Base-by-base conservation (phyloP, 2,888 invertebrate species). In the Gymnoscelis rufifasciata region DNA sequence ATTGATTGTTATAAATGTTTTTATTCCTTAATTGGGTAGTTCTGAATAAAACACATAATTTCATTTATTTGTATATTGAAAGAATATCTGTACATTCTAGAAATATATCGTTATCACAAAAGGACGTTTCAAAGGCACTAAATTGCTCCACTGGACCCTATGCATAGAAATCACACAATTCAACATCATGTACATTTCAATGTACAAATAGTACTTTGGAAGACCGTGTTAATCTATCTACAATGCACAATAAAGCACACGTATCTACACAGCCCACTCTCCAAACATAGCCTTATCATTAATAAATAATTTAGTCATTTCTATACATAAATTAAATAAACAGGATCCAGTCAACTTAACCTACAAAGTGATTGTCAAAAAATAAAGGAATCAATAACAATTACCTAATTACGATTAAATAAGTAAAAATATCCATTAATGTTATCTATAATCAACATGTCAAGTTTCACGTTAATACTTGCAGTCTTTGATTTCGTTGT, bases 401-500 rank as follows among this genome's bases (percentile, higher is more conserved):
- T 53, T 55, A 66, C 72, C 74, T 71, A 66, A 62, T 51, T 68
- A 68, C 64, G 73, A 83, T 83, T 83, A 81, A 79, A 80, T 76
- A 83, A 63, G 68, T 77, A 77, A 72, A 74, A 78, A 80, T 71
- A 76, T 71, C 62, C 67, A 60, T 62, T 61, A 52, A 54, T 47
- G 44, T 40, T 46, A n/a, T n/a, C n/a, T n/a, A 43, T 48, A 56
- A 53, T 49, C 60, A 75, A 78, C 74, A 76, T 71, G 71, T 83
- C 78, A 78, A 76, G 68, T 54, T 52, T 43, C 41, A 50, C 57
- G 47, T 71, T 66, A 80, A 79, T 71, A 82, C 81, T 74, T 65
- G 86, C 87, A 87, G 87, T 88, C 87, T 88, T 87, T 83, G 78
- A 79, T 80, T 84, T 83, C 84, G 79, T 87, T 87, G 88, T 86